These are phyloP conservation scores for Ceratosolen solmsi DNA, from an alignment of 1,140 invertebrate genomes.

Conservation along the genomic window DNA sequence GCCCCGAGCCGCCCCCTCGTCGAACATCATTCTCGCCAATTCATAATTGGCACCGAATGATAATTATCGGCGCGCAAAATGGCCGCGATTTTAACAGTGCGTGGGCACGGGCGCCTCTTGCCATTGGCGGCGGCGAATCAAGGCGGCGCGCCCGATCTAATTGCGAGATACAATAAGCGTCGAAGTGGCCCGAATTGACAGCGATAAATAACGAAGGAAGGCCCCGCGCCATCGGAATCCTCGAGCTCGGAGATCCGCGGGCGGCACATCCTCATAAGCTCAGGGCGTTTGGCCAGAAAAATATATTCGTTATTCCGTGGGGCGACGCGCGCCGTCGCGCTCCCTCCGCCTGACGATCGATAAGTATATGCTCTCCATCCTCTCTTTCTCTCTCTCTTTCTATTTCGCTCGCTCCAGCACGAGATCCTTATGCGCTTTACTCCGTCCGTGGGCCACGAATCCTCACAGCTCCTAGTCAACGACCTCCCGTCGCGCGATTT, in stretches of 20 bases:
- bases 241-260: background rate
- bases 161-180: no score
- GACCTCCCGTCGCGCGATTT: background rate
- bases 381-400: background rate
- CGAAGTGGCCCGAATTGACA: no score
- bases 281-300: no score
- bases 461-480: background rate
- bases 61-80: background rate
- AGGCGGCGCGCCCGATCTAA: no score
- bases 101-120: no score
- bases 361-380: slow-evolving; percentile 46
- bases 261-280: slow-evolving; percentile 14
- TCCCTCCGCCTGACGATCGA: slow-evolving; percentile 17
- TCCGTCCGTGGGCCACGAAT: background rate
- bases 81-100: background rate
- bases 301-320: background rate
- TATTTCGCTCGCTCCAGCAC: no score
- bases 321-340: slow-evolving; percentile 26
- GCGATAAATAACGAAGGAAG: no score
- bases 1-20: no score
- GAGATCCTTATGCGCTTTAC: background rate
- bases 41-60: no score
- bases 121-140: no score
- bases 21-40: no score
- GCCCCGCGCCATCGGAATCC: no score